phyloP scores from a whole-genome alignment of 2,797 vertebrate species.

The Ficedula albicollis region DNA sequence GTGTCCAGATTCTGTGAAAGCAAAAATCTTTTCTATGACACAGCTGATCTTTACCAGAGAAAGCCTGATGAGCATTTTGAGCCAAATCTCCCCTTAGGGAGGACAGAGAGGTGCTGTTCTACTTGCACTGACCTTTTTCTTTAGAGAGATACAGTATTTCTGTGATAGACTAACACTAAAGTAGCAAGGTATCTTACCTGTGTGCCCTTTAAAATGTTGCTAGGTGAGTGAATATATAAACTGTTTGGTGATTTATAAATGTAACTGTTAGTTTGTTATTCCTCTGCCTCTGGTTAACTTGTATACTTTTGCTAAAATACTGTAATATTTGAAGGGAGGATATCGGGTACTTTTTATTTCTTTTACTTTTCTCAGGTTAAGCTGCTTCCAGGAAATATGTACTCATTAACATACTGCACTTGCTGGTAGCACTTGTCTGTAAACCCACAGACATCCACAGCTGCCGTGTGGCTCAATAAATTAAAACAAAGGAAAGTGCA shows the following conservation, averaged over 20 bases:
- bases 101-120: background rate
- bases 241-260: background rate
- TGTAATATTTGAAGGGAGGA: background rate
- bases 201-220: background rate
- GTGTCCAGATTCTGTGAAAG: background rate
- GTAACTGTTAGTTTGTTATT: background rate
- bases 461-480: background rate
- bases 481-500: background rate
- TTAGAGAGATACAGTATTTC: background rate
- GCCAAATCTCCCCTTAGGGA: background rate
- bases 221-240: background rate
- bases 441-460: background rate
- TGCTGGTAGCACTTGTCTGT: background rate
- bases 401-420: background rate
- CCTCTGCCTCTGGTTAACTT: background rate
- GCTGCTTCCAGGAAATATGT: background rate
- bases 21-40: background rate
- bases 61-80: background rate
- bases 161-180: background rate
- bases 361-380: background rate
- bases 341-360: background rate
- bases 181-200: background rate
- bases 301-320: background rate
- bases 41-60: background rate
- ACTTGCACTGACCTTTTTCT: background rate